These are phyloP conservation scores for Coregonus clupeaformis DNA, from an alignment of 2,113 vertebrate species.

Conservation along the genomic window DNA sequence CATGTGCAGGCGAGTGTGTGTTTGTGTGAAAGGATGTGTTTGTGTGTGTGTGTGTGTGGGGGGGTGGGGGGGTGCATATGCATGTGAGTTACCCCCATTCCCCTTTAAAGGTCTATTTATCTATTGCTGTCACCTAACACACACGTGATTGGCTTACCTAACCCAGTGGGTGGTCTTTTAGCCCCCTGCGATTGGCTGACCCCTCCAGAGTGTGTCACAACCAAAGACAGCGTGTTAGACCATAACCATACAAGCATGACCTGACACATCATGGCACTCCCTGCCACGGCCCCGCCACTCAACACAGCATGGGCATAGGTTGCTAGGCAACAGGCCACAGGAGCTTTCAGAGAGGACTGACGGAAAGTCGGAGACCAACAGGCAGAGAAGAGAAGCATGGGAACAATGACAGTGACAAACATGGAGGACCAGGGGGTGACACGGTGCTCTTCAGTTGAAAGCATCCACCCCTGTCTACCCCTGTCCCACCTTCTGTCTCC, in stretches of 20 bases:
- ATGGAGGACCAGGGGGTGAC: conserved; percentile 46
- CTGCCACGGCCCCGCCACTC: conserved; percentile 49
- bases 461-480: conserved; percentile 42
- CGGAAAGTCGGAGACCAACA: not conserved
- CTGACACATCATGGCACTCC: conserved; percentile 64
- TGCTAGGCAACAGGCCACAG: conserved; percentile 59
- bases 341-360: conserved; percentile 1
- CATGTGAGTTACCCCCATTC: not conserved
- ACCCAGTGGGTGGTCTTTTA: conserved; percentile 32
- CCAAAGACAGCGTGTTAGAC: conserved; percentile 54
- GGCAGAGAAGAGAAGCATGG: conserved; percentile 28
- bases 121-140: conserved; percentile 17
- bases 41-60: not conserved
- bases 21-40: not conserved
- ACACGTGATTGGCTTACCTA: conserved; percentile 30
- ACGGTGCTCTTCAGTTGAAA: conserved; percentile 40
- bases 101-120: conserved; percentile 20
- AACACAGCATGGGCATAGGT: conserved; percentile 52
- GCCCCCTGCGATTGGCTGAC: conserved; percentile 35
- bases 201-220: conserved; percentile 45
- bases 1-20: no score
- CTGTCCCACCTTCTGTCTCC: not conserved
- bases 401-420: conserved; percentile 52
- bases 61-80: rapidly evolving
- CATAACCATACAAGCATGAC: conserved; percentile 68